Evolutionary conservation across 1,140 invertebrate genomes (phyloP), one percentile per base, ranked within the genome.

Genomic region (Dryas iulia): DNA sequence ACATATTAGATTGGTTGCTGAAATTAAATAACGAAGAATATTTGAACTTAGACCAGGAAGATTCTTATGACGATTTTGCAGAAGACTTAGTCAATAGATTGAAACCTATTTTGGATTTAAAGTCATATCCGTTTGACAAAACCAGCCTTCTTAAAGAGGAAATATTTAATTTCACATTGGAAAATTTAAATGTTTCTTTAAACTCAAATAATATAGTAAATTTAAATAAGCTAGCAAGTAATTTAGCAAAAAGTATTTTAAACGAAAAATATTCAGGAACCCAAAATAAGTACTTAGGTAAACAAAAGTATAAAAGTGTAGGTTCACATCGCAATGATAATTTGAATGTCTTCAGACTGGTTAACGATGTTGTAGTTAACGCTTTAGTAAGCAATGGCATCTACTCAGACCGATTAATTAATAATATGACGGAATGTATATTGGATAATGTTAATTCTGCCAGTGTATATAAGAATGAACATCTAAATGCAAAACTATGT

Each of bases 121-220:
- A 66, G 18, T 24, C 3, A 21, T 31, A 70, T 23, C 26, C 31
- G 28, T 28, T 52, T 14, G 61, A 56, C 3, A 57, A 52, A 25
- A 66, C 61, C 58, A n/a, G 26, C 4, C 3, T 47, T 1, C 33
- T 71, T 10, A 66, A 71, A 35, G 59, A 25, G 3, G 59, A 71
- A 18, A 66, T 71, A 18, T 52, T 66, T 23, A 57, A 66, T 26
- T 66, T 66, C 31, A 10, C 66, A 10, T 12, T 62, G 33, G 33
- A 66, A 18, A 62, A 62, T 25, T 35, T 66, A 10, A 66, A 7
- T 10, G 8, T 39, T 1, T 11, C 54, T 24, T 18, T 30, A 21
- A 24, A 10, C 26, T 12, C 18, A 31, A 31, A 10, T 6, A 39
- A 56, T 6, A 53, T 25, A 11, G 18, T 11, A 30, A 28, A 62